These are phyloP conservation scores for Nerophis ophidion DNA, from an alignment of 2,113 vertebrate genomes.

Conservation along the genomic window DNA sequence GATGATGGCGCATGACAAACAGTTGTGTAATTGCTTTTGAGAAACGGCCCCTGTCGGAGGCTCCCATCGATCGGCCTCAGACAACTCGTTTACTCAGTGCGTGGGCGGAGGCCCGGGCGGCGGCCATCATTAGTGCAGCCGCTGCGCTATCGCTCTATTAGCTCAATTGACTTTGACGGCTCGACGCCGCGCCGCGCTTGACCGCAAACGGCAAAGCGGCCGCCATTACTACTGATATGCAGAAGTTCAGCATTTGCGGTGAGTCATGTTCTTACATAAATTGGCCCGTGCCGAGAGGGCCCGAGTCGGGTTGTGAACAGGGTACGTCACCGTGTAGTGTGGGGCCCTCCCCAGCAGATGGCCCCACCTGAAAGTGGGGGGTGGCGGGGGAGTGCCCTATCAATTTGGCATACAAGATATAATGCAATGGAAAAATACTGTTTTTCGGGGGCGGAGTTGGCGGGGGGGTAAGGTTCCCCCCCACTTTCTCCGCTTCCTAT, in stretches of 20 bases:
- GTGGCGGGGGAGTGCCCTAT: constrained; percentile 15
- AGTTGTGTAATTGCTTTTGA: constrained; percentile 66
- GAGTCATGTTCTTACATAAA: constrained; percentile 18
- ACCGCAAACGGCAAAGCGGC: background rate
- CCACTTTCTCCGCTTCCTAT: constrained; percentile 43
- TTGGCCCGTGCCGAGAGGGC: background rate
- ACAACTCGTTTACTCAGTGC: constrained; percentile 49
- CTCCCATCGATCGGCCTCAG: constrained; percentile 55
- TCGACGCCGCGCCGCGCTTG: constrained; percentile 1
- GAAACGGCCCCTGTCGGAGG: constrained; percentile 45
- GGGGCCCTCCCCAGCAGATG: constrained; percentile 72
- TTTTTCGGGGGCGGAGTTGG: no score
- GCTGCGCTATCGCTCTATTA: constrained; percentile 52
- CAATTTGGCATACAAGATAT: constrained; percentile 58
- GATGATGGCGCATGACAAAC: constrained; percentile 47
- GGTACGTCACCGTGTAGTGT: constrained; percentile 63
- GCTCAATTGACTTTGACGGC: constrained; percentile 39
- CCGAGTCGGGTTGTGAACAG: constrained; percentile 51
- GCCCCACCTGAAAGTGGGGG: constrained; percentile 62
- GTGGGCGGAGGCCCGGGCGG: constrained; percentile 48
- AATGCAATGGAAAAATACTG: constrained; percentile 24
- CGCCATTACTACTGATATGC: background rate
- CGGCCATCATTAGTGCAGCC: constrained; percentile 40
- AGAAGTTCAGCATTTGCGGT: constrained; percentile 5
- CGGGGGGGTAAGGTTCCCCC: constrained; percentile 51